Conservation (phyloP, 2,888 invertebrate species). For the Gari tellinella region DNA sequence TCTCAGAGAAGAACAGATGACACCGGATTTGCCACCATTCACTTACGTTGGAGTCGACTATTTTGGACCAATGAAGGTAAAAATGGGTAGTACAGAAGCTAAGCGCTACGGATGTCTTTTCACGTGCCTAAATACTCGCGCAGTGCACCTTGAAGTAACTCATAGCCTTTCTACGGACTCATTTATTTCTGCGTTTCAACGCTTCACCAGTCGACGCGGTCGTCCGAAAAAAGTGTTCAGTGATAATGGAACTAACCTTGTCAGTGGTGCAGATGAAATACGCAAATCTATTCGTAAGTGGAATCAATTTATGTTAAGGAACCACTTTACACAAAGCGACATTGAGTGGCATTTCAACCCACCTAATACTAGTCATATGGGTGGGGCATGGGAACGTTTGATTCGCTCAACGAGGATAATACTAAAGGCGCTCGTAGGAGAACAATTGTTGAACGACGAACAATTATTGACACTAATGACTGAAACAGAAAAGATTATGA, state of each 20-base stretch:
- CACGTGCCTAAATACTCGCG: conserved; percentile 43
- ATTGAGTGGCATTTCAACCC: conserved; percentile 44
- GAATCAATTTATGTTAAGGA: conserved; percentile 19
- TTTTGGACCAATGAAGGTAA: conserved; percentile 51
- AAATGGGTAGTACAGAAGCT: conserved; percentile 17
- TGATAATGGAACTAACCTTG: conserved; percentile 50
- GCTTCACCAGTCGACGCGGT: conserved; percentile 40
- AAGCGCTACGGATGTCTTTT: conserved; percentile 51
- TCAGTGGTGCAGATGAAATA: conserved; percentile 34
- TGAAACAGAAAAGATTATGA: conserved; percentile 22
- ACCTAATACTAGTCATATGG: conserved; percentile 30
- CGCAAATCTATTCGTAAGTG: conserved; percentile 20
- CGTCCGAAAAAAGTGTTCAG: conserved; percentile 19
- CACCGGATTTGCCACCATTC: conserved; percentile 44
- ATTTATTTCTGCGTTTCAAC: conserved; percentile 35
- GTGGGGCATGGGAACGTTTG: conserved; percentile 33
- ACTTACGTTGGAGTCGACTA: conserved; percentile 49
- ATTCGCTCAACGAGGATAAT: conserved; percentile 27
- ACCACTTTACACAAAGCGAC: conserved; percentile 9
- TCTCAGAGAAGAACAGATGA: conserved; percentile 31
- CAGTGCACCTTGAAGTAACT: conserved; percentile 37
- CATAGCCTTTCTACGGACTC: conserved; percentile 34
- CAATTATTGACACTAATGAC: conserved; percentile 21
- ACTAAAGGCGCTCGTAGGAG: conserved; percentile 17
- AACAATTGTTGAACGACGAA: conserved; percentile 29